These are phyloP conservation scores for Bombus huntii DNA, from an alignment of 1,140 invertebrate species.

Conservation along the genomic window DNA sequence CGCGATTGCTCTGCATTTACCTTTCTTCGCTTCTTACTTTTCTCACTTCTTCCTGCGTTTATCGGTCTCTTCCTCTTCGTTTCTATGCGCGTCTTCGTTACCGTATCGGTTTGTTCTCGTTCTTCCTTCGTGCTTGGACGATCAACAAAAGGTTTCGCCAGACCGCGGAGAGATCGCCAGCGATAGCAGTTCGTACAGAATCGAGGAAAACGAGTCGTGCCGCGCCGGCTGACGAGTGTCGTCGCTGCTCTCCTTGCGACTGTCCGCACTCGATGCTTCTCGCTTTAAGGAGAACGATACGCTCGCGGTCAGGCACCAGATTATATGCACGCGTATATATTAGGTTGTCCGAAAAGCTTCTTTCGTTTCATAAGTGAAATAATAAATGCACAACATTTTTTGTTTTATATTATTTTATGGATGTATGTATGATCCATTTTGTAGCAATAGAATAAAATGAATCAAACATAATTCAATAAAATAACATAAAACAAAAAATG, in stretches of 20 bases:
- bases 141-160: conserved; percentile 29
- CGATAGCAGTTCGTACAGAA: conserved; percentile 42
- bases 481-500: too few species aligned
- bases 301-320: background rate
- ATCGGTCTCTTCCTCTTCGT: background rate
- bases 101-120: background rate
- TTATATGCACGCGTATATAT: background rate
- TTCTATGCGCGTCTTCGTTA: background rate
- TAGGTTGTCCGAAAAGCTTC: too few species aligned
- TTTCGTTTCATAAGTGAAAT: too few species aligned
- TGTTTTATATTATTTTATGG: too few species aligned
- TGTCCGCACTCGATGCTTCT: background rate
- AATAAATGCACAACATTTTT: too few species aligned
- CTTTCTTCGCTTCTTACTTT: background rate
- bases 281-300: conserved; percentile 31
- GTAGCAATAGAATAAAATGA: too few species aligned
- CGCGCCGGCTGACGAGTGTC: background rate
- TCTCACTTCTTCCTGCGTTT: background rate
- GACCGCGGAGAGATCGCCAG: conserved; percentile 29
- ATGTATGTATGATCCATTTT: too few species aligned
- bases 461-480: too few species aligned
- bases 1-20: background rate
- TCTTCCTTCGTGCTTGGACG: conserved; percentile 3
- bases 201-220: conserved; percentile 14
- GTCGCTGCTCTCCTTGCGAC: background rate